Evolutionary conservation across 2,888 invertebrate species (phyloP), one percentile per base, ranked within the genome.

Genomic region (Neoitamus cyanurus): DNA sequence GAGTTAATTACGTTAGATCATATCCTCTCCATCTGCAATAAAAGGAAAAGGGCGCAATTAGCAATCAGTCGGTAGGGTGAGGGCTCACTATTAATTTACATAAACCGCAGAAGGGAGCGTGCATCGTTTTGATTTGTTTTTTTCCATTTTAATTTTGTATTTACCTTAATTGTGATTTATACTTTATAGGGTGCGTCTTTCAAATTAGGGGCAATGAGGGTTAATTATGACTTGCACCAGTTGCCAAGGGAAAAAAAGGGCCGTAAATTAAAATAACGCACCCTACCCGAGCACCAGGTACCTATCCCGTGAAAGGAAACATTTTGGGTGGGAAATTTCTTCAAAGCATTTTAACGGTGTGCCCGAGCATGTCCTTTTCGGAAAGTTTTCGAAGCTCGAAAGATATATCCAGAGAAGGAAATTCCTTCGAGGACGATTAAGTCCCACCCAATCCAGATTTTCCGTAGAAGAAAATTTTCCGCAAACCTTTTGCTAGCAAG

Each of bases 1-100:
- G 13, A 31, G 28, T 31, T 5, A 31, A 11, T 68, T 48, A 68
- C 58, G 9, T 80, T 80, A 80, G 25, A 80, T 80, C 80, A 58
- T 58, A 30, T 80, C 80, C 80, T 34, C 58, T 48, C 58, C 80
- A 80, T 80, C 80, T 80, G 80, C 3, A 80, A 80, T 4, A 25
- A 20, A 58, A 58, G 20, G 25, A 48, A 20, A 58, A 9, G 7
- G 25, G 25, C 1, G 58, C 20, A 58, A 58, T 58, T 58, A 58
- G 30, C 11, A 70, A 30, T 28, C 4, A 15, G 31, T 7, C n/a
- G 7, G 31, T 4, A 70, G 30, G 13, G 30, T 70, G 11, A 70
- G 9, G 58, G 25, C 9, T 48, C 20, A 9, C 25, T 48, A 48
- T 7, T 25, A 7, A 58, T 58, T 58, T 58, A 58, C 25, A 58